Base-by-base conservation (phyloP, 2,113 vertebrate genomes). In the Phaetusa simplex region DNA sequence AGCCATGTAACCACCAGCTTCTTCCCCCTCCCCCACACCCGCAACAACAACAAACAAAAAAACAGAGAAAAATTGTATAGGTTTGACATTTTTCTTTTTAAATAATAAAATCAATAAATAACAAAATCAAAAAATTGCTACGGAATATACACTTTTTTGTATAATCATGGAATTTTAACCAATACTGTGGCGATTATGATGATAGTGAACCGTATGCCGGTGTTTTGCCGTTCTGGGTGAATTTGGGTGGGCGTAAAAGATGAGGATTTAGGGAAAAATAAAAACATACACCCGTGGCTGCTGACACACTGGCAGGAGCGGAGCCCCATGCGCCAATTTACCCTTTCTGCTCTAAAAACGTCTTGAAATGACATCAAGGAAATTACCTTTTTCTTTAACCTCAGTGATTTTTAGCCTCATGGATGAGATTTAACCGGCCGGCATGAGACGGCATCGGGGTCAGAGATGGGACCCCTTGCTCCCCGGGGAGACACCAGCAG, bases 41-140 rank as follows among this genome's bases (percentile, higher is more conserved):
- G 19, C 11, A 45, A 45, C 43, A 45, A 18, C 43, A 45, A 45
- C 1, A 7, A 14, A 50, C 49, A 24, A 30, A 18, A 82, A 20
- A 69, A 19, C 26, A 69, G 40, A 55, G 43, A 84, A 55, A 82
- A 89, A 59, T 14, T 81, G 72, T 62, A 72, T 66, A 62, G 43
- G 38, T 78, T 65, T 52, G 12, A 8, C 84, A 26, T 47, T 91
- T 82, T 82, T 55, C 43, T 58, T 83, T n/a, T 58, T 55, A 38
- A 62, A 65, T 49, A 86, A 86, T 86, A 85, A 94, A 82, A 38
- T 73, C 62, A 91, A 72, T 89, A 78, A 93, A 96, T 42, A 42
- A 42, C 12, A 42, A 42, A 42, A 42, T 42, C 42, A 42, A 14
- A 42, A 42, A 42, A 42, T 42, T 36, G 55, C 71, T 67, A 12